Evolutionary conservation across 2,888 invertebrate species (phyloP).

Genomic region (Apocheima hispidaria): DNA sequence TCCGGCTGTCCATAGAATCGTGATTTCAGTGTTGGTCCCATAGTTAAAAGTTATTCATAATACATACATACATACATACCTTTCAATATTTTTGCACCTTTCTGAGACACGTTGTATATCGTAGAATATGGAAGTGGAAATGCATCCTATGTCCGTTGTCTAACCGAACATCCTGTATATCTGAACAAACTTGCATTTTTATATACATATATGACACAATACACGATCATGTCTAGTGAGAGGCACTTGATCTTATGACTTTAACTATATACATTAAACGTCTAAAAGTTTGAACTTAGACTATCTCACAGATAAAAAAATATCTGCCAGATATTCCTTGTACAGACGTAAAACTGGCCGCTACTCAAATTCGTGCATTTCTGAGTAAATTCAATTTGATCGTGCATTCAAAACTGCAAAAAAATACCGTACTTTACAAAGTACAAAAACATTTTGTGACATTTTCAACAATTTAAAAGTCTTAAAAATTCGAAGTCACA

Average conservation of each 20-base stretch:
- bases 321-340: constrained; percentile 1
- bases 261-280: constrained; percentile 30
- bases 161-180: too few species aligned
- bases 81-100: too few species aligned
- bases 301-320: constrained; percentile 7
- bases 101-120: too few species aligned
- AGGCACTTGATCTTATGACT: constrained; percentile 48
- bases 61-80: too few species aligned
- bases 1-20: too few species aligned
- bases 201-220: too few species aligned
- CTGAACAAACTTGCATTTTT: too few species aligned
- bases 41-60: too few species aligned
- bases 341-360: constrained; percentile 15
- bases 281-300: not conserved
- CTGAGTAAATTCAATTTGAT: constrained; percentile 18
- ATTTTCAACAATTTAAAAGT: not conserved
- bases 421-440: not conserved
- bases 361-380: constrained; percentile 28
- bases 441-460: not conserved
- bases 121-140: too few species aligned
- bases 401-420: not conserved
- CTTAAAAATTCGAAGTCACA: not conserved
- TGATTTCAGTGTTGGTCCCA: too few species aligned
- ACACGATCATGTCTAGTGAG: constrained; percentile 37
- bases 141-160: too few species aligned